phyloP scores from a whole-genome alignment of 2,888 invertebrate species.

The Phasia obesa region DNA sequence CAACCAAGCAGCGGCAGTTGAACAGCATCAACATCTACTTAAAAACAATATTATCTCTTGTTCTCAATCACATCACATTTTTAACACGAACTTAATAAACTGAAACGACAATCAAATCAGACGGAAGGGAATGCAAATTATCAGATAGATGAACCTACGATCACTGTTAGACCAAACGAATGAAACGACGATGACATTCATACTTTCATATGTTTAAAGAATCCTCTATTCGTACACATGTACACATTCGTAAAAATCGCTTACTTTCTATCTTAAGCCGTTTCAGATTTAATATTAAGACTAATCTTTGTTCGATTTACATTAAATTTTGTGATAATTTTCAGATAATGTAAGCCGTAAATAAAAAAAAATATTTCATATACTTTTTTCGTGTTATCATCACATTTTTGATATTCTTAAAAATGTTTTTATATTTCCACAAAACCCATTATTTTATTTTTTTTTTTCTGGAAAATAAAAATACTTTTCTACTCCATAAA shows the following conservation, averaged over 20 bases:
- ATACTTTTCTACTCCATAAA: conserved; percentile 41
- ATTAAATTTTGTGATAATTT: conserved; percentile 6
- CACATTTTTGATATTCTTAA: conserved; percentile 39
- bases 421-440: conserved; percentile 29
- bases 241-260: no score
- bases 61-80: conserved; percentile 77
- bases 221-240: neutral
- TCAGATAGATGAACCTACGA: conserved; percentile 54
- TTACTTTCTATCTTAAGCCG: conserved; percentile 20
- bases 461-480: conserved; percentile 41
- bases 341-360: conserved; percentile 24
- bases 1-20: conserved; percentile 63
- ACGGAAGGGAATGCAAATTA: conserved; percentile 55
- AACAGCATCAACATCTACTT: conserved; percentile 80
- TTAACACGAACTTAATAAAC: conserved; percentile 62
- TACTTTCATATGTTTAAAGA: neutral
- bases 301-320: neutral
- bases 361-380: conserved; percentile 19
- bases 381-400: conserved; percentile 38
- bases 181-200: neutral
- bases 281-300: no score
- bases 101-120: conserved; percentile 48
- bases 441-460: conserved; percentile 51
- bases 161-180: neutral
- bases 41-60: conserved; percentile 82